Evolutionary conservation across 2,113 vertebrate genomes (phyloP).

Genomic region (Leptobrachium leishanense): DNA sequence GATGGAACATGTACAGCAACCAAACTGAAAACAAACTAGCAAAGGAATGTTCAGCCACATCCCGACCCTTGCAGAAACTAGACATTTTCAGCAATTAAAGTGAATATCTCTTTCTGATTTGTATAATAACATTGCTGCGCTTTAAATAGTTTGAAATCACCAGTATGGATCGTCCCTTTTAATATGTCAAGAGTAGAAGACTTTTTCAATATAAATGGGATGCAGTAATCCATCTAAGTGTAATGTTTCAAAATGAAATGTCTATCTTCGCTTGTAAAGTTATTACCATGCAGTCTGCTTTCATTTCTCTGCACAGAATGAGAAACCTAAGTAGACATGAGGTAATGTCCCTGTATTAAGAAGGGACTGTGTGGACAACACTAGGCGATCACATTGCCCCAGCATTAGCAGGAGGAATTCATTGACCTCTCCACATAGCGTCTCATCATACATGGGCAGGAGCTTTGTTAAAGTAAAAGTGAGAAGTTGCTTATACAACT

Average conservation of each 20-base stretch:
- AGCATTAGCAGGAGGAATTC: neutral
- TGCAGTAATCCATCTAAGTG: constrained; percentile 1
- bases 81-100: no score
- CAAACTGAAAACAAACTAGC: no score
- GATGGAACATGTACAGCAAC: no score
- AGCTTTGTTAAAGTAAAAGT: neutral
- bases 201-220: neutral
- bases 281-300: constrained; percentile 2
- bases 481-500: no score
- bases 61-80: no score
- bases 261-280: constrained; percentile 19
- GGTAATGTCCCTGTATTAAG: constrained; percentile 44
- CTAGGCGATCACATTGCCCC: constrained; percentile 11
- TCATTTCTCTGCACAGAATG: constrained; percentile 34
- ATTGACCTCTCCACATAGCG: neutral
- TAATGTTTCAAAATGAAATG: constrained; percentile 15
- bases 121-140: no score
- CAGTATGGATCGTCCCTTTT: no score
- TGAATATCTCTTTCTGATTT: no score
- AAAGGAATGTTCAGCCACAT: no score
- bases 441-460: neutral
- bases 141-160: no score
- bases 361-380: constrained; percentile 14
- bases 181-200: no score
- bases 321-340: constrained; percentile 40